Conservation (phyloP, 2,113 vertebrate genomes). For the Sapajus apella region DNA sequence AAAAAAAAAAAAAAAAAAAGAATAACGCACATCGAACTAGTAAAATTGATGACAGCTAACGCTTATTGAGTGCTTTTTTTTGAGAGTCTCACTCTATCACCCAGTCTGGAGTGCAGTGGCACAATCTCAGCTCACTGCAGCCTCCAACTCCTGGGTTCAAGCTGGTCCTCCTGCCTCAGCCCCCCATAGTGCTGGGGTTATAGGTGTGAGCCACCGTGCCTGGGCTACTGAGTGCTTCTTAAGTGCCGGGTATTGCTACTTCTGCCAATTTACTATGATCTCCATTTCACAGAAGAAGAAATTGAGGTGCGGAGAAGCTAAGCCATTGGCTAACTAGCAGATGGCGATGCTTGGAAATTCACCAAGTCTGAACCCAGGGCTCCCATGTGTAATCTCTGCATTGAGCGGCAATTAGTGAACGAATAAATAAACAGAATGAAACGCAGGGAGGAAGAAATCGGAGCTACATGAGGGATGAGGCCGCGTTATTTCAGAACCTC, state of each 20-base stretch:
- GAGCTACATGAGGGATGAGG: not conserved
- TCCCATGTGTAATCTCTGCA: not conserved
- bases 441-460: not conserved
- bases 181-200: too few relatives aligned
- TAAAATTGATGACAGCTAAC: not conserved
- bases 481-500: not conserved
- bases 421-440: slow-evolving; percentile 38
- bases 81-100: too few relatives aligned
- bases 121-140: too few relatives aligned
- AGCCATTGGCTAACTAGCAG: not conserved
- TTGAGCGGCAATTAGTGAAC: not conserved
- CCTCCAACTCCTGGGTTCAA: too few relatives aligned
- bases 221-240: not conserved
- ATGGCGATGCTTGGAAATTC: not conserved
- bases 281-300: slow-evolving; percentile 39
- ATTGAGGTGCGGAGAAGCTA: not conserved
- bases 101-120: too few relatives aligned
- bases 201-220: too few relatives aligned
- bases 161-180: too few relatives aligned
- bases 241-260: not conserved
- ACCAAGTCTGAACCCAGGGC: not conserved
- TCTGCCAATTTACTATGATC: not conserved
- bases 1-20: too few relatives aligned
- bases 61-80: not conserved
- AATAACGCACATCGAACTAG: not conserved